Evolutionary conservation across 2,797 vertebrate genomes (phyloP).

Genomic region (Delichon dasypus): DNA sequence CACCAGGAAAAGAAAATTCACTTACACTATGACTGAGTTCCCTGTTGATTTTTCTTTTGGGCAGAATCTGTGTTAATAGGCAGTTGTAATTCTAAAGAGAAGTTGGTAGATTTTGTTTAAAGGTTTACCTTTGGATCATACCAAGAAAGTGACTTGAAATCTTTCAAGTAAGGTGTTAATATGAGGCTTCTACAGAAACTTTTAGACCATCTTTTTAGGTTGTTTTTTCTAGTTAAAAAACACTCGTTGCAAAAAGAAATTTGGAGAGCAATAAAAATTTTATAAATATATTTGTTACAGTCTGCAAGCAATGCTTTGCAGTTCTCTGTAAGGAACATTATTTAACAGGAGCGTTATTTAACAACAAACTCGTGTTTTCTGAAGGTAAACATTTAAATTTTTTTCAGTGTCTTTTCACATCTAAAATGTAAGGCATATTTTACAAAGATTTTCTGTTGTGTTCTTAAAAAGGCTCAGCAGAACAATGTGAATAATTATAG

Average conservation of each 20-base stretch:
- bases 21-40: neutral
- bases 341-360: neutral
- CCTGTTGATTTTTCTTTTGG: neutral
- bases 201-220: neutral
- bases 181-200: neutral
- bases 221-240: neutral
- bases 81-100: neutral
- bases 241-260: neutral
- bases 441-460: neutral
- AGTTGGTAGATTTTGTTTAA: neutral
- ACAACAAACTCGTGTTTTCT: neutral
- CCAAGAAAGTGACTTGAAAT: neutral
- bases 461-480: neutral
- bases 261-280: neutral
- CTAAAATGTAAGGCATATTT: neutral
- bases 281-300: neutral
- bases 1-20: neutral
- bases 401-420: neutral
- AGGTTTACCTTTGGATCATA: neutral
- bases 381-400: neutral
- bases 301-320: neutral
- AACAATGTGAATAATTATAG: neutral
- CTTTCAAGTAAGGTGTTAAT: neutral
- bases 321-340: neutral
- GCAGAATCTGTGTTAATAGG: neutral